Evolutionary conservation across 2,113 vertebrate genomes (phyloP).

Genomic region (Pogonocichla stellata): DNA sequence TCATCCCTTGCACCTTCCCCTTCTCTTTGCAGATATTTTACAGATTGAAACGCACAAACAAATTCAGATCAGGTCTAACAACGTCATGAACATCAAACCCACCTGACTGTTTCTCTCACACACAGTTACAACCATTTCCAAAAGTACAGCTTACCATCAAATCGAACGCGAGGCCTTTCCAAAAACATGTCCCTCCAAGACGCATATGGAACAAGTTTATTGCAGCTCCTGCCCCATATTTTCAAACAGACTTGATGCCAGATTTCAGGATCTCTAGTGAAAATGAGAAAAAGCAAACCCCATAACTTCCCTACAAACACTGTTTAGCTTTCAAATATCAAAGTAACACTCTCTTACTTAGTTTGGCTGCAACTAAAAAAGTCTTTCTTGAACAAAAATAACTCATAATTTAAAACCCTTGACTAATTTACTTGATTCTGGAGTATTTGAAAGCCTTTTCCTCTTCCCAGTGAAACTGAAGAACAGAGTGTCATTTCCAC

Average conservation of each 20-base stretch:
- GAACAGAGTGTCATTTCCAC: background rate
- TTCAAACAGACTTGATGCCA: constrained; percentile 93
- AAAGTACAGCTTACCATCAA: constrained; percentile 85
- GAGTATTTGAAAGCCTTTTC: background rate
- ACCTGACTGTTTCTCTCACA: background rate
- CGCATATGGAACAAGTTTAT: constrained; percentile 85
- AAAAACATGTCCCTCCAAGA: constrained; percentile 99
- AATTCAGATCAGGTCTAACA: background rate
- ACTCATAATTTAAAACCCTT: background rate
- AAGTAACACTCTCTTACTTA: background rate
- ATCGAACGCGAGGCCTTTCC: constrained; percentile 91
- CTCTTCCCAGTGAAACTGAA: background rate
- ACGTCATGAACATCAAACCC: background rate
- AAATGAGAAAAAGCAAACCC: constrained; percentile 17
- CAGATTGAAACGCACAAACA: background rate
- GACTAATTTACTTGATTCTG: background rate
- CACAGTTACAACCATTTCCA: background rate
- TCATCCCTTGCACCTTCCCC: background rate
- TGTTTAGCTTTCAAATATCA: background rate
- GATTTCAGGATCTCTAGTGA: constrained; percentile 93
- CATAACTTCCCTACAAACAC: background rate
- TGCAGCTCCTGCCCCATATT: constrained; percentile 93
- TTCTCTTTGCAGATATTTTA: background rate
- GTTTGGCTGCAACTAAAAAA: background rate
- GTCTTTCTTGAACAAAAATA: background rate